Conservation (phyloP, 2,888 invertebrate species). For the Ormyrus nitidulus region DNA sequence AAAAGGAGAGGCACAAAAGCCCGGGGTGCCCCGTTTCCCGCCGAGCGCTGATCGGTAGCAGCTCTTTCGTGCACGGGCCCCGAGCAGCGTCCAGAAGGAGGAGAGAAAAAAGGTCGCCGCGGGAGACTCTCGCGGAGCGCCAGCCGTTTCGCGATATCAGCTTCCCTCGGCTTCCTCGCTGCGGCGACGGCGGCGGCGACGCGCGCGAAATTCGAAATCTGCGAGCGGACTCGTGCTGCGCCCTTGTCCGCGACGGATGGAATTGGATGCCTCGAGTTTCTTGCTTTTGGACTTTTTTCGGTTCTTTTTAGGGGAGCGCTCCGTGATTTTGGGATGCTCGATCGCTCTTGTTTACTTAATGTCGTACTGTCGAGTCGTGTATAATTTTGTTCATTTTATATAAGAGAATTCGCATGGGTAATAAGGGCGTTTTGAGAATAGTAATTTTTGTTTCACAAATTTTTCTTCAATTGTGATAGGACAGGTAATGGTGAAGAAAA, state of each 20-base stretch:
- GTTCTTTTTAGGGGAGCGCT: not conserved
- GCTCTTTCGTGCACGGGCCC: not conserved
- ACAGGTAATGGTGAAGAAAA: too few relatives aligned
- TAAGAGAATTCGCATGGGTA: too few relatives aligned
- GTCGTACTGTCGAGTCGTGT: too few relatives aligned
- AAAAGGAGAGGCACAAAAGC: not conserved
- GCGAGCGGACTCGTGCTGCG: constrained; percentile 37
- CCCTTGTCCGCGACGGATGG: constrained; percentile 19
- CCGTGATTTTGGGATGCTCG: too few relatives aligned
- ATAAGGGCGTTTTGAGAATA: too few relatives aligned
- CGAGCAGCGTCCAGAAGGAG: not conserved
- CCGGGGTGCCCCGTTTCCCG: too few relatives aligned
- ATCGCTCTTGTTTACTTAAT: too few relatives aligned
- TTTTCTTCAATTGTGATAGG: too few relatives aligned
- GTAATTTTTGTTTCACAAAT: too few relatives aligned
- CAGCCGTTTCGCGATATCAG: constrained; percentile 20
- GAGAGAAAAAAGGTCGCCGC: not conserved
- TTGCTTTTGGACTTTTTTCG: not conserved
- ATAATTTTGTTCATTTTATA: too few relatives aligned
- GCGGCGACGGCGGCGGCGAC: not conserved
- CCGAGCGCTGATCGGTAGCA: constrained; percentile 13
- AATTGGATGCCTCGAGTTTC: constrained; percentile 42
- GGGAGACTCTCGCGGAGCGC: constrained; percentile 35
- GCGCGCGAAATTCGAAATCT: constrained; percentile 26
- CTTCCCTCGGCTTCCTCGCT: constrained; percentile 12